phyloP scores from a whole-genome alignment of 1,140 invertebrate species.

The Microplitis mediator region DNA sequence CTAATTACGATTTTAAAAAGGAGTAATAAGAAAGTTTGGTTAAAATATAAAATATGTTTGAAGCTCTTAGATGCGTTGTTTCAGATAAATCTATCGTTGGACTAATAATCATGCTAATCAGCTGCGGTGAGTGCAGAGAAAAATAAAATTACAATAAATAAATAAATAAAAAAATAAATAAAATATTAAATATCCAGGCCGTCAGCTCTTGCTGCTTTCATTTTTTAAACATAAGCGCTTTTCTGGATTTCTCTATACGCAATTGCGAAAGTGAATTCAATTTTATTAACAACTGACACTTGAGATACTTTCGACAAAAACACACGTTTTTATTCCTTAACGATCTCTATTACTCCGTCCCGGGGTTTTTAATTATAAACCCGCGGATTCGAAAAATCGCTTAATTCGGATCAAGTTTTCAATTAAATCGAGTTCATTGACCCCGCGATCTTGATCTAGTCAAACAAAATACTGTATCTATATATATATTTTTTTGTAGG shows the following conservation, averaged over 20 bases:
- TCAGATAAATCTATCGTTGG: constrained; percentile 6
- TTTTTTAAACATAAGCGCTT: constrained; percentile 11
- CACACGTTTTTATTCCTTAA: neutral
- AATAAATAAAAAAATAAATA: too few species aligned
- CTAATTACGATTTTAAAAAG: neutral
- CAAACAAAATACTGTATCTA: too few species aligned
- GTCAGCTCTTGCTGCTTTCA: constrained; percentile 11
- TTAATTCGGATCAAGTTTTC: too few species aligned
- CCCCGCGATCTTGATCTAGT: too few species aligned
- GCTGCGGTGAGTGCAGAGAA: neutral
- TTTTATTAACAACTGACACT: neutral
- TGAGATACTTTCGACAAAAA: neutral
- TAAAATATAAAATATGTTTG: too few species aligned
- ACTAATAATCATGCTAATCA: neutral
- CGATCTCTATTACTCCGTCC: neutral
- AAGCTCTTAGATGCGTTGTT: neutral
- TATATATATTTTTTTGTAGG: too few species aligned
- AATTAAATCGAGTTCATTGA: too few species aligned
- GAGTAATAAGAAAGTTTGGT: neutral
- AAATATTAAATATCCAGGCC: constrained; percentile 12
- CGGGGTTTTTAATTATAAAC: too few species aligned
- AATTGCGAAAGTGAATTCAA: neutral
- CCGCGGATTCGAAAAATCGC: too few species aligned
- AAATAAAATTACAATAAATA: too few species aligned
- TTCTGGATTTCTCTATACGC: constrained; percentile 8